Base-by-base conservation (phyloP, 2,888 invertebrate species). In the Aleiodes alternator region DNA sequence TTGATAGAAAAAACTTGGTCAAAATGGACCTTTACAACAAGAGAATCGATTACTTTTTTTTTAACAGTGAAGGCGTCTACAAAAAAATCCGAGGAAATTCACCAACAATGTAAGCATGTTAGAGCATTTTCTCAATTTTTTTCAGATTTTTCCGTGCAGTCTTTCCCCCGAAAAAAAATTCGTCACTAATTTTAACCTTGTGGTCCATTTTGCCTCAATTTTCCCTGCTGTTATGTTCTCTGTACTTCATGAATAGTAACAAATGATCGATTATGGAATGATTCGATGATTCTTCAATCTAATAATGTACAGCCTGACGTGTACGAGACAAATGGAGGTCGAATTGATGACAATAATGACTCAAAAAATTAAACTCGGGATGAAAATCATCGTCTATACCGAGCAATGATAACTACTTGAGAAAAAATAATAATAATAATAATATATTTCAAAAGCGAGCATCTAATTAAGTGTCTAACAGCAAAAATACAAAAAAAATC, bases 381-480 rank as follows among this genome's bases (percentile, higher is more conserved):
- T 16, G 66, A 78, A 69, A 56, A 76, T 48, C 9, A 72, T 77
- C 43, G 73, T 72, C 76, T 80, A 81, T n/a, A 48, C 64, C 64
- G 9, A 64, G 64, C 75, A 69, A 66, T 16, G 50, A 51, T 73
- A 75, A 53, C 76, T 82, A 84, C 87, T 87, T 86, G 84, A 59
- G 69, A 59, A 61, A 82, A 81, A 34, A 34, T 34, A 34, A 23
- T 23, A 23, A 23, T 23, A 23, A 23, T 23, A 23, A 23, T 23
- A 34, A 34, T 34, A 23, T 34, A 81, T 78, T 83, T 80, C 55
- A 73, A 84, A 87, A 89, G 88, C 89, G 87, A 89, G 88, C 86
- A 89, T 82, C 87, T 88, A 86, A 79, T 83, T 82, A 83, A 85
- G 80, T 80, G 80, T 84, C 83, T 84, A 82, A 85, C 82, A 87